Percentiles rank a stretch among this genome's conserved stretches.
Evolutionary conservation across 2,113 vertebrate genomes (phyloP).

Genomic region (Proteles cristata): DNA sequence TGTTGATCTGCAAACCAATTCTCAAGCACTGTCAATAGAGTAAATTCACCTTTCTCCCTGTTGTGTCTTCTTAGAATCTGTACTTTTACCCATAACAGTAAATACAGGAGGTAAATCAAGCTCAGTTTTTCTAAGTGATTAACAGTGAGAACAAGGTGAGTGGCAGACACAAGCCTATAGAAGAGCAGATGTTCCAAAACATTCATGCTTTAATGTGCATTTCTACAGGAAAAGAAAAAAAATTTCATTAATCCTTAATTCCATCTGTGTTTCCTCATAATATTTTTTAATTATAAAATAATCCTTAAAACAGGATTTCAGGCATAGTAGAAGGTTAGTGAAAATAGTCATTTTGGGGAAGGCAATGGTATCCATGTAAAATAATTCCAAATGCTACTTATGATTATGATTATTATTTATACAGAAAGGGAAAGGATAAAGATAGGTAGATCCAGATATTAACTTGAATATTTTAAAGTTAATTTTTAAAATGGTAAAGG

Average conservation of each 20-base stretch:
- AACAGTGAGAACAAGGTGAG: neutral
- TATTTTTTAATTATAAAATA: neutral
- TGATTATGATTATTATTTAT: neutral
- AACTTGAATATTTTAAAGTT: neutral
- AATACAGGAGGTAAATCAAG: neutral
- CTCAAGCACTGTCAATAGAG: neutral
- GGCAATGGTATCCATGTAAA: neutral
- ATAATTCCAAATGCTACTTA: neutral
- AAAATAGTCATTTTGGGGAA: neutral
- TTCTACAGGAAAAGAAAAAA: neutral
- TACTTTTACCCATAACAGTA: neutral
- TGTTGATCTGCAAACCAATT: neutral
- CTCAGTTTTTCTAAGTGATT: neutral
- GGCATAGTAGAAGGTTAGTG: neutral
- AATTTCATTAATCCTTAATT: neutral
- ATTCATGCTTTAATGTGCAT: neutral
- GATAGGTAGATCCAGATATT: neutral
- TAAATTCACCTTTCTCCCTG: neutral
- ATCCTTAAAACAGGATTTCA: neutral
- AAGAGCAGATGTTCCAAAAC: neutral
- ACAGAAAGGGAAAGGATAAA: neutral
- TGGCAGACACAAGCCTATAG: neutral
- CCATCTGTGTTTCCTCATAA: neutral
- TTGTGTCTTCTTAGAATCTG: neutral
- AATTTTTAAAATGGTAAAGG: neutral